Conservation (phyloP, 2,113 vertebrate genomes). For the Ophthalmolycus amberensis region DNA sequence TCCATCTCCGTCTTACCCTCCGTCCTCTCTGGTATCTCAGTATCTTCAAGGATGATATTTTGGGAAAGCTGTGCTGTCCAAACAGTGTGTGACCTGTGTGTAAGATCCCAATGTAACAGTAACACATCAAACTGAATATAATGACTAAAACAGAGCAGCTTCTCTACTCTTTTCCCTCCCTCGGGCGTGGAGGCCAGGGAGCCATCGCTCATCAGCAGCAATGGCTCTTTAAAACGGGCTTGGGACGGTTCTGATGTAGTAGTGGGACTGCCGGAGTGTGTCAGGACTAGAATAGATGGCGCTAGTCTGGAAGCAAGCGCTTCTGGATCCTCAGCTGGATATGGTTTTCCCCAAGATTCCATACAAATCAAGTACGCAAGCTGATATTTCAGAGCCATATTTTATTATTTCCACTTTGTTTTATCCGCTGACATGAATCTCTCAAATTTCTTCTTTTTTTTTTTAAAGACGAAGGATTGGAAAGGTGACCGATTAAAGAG, state of each 20-base stretch:
- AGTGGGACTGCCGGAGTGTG: constrained; percentile 38
- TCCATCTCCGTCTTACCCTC: constrained; percentile 13
- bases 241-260: constrained; percentile 50
- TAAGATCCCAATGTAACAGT: constrained; percentile 23
- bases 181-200: constrained; percentile 47
- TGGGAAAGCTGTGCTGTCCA: not conserved
- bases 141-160: constrained; percentile 72
- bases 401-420: constrained; percentile 24
- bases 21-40: not conserved
- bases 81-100: constrained; percentile 25
- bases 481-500: constrained; percentile 37
- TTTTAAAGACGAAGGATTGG: constrained; percentile 29
- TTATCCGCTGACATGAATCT: constrained; percentile 14
- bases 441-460: not conserved
- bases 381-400: constrained; percentile 36
- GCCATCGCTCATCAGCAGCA: constrained; percentile 63
- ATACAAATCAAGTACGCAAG: constrained; percentile 28
- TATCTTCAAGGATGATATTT: not conserved
- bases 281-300: constrained; percentile 49
- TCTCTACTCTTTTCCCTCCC: constrained; percentile 17
- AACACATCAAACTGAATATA: constrained; percentile 42
- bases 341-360: constrained; percentile 32
- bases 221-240: constrained; percentile 59
- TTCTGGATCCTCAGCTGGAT: constrained; percentile 60
- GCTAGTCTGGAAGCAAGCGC: constrained; percentile 28